A percentile compares a stretch with the other conserved stretches of the same genome.
phyloP scores from a whole-genome alignment of 2,113 vertebrate species.

The Martes martes region DNA sequence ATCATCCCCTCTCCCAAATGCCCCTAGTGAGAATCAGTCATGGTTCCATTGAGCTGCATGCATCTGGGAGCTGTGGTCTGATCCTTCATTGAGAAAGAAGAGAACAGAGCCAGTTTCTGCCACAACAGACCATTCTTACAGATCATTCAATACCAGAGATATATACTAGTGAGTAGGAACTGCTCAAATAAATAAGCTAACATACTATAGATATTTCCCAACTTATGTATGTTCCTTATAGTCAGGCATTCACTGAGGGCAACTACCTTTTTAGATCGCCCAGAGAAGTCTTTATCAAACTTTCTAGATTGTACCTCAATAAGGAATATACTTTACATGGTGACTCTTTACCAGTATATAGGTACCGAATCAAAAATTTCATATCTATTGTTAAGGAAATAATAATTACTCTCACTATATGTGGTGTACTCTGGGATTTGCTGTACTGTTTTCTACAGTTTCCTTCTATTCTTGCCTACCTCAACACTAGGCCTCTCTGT shows the following conservation, averaged over 20 bases:
- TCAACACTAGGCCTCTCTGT: background rate
- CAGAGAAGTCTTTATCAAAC: background rate
- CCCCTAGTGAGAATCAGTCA: background rate
- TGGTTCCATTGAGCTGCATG: background rate
- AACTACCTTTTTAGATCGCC: background rate
- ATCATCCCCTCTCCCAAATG: background rate
- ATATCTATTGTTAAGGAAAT: background rate
- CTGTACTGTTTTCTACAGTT: background rate
- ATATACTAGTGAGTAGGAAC: background rate
- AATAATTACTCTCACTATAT: background rate
- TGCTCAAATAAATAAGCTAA: background rate
- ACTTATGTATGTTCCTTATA: background rate
- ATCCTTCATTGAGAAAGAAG: background rate
- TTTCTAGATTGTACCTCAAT: background rate
- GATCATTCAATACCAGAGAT: background rate
- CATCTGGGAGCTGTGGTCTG: background rate
- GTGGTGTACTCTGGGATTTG: background rate
- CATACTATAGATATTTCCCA: background rate
- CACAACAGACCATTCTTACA: background rate
- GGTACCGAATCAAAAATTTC: background rate
- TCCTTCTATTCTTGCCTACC: background rate
- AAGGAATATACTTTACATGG: constrained; percentile 15
- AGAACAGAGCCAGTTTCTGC: background rate
- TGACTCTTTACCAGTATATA: background rate
- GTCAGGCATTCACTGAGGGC: background rate